Evolutionary conservation across 2,113 vertebrate genomes (phyloP).

Genomic region (Gasterosteus aculeatus): DNA sequence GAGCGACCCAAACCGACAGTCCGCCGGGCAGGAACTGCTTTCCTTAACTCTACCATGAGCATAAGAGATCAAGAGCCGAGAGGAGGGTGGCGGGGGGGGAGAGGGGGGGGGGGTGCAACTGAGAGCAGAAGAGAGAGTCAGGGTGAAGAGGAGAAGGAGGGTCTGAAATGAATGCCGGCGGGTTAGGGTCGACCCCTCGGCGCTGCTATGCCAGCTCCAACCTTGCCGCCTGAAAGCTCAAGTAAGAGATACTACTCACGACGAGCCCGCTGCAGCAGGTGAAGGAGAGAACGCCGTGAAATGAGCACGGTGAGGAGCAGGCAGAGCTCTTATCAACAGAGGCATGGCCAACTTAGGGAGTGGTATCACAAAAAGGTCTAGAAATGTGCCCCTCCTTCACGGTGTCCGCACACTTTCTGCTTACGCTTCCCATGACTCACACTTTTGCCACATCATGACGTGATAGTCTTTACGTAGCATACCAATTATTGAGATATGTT

Average conservation of each 20-base stretch:
- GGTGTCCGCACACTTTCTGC: conserved; percentile 22
- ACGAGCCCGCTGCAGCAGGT: neutral
- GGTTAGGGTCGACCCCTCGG: conserved; percentile 33
- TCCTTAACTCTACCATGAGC: conserved; percentile 71
- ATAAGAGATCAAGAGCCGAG: conserved; percentile 21
- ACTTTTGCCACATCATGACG: conserved; percentile 4
- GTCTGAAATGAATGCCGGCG: conserved; percentile 46
- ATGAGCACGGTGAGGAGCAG: conserved; percentile 35
- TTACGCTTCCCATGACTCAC: conserved; percentile 37
- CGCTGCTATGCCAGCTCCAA: conserved; percentile 34
- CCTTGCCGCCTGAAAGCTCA: conserved; percentile 31
- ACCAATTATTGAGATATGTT: neutral
- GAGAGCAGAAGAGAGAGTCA: conserved; percentile 30
- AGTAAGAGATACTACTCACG: conserved; percentile 62
- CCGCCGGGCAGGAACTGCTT: conserved; percentile 71
- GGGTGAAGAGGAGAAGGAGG: conserved; percentile 37
- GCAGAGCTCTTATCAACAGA: conserved; percentile 53
- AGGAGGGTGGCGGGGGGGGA: neutral
- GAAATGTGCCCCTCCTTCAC: conserved; percentile 49
- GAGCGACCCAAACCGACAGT: conserved; percentile 53
- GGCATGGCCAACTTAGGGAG: conserved; percentile 60
- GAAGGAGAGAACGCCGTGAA: conserved; percentile 19
- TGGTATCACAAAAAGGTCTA: conserved; percentile 59
- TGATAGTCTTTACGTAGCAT: conserved; percentile 14
- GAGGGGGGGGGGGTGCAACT: neutral